These are phyloP conservation scores for Novumbra hubbsi DNA, from an alignment of 2,797 vertebrate species.

Conservation along the genomic window DNA sequence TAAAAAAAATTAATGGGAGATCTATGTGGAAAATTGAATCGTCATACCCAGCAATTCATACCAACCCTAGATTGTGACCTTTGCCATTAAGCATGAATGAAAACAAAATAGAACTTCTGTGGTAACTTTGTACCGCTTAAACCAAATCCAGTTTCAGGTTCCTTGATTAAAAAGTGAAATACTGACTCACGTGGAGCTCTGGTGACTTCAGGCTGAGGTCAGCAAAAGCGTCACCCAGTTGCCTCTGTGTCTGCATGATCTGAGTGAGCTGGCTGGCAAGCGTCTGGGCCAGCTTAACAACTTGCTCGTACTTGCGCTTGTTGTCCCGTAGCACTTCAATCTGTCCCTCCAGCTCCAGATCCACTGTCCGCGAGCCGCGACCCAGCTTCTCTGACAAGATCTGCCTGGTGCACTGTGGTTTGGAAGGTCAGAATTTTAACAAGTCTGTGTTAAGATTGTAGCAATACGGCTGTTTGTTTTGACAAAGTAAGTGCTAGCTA, in stretches of 20 bases:
- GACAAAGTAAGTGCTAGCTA: no score
- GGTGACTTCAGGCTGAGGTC: conserved; percentile 97
- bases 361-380: conserved; percentile 95
- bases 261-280: conserved; percentile 89
- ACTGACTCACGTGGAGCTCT: conserved; percentile 90
- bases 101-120: background rate
- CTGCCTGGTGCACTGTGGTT: conserved; percentile 90
- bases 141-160: background rate
- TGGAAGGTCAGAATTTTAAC: background rate
- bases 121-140: background rate
- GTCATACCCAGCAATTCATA: no score
- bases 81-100: background rate
- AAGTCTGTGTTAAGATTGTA: background rate
- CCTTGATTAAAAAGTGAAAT: background rate
- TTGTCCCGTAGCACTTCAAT: conserved; percentile 95
- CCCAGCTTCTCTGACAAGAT: conserved; percentile 97
- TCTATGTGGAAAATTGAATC: no score
- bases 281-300: conserved; percentile 90
- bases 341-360: conserved; percentile 94
- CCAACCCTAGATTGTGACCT: background rate
- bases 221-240: conserved; percentile 94
- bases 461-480: no score
- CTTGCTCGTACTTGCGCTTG: conserved; percentile 95
- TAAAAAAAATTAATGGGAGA: no score
- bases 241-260: conserved; percentile 94